Conservation (phyloP, 1,140 invertebrate species). For the Drosophila novamexicana region DNA sequence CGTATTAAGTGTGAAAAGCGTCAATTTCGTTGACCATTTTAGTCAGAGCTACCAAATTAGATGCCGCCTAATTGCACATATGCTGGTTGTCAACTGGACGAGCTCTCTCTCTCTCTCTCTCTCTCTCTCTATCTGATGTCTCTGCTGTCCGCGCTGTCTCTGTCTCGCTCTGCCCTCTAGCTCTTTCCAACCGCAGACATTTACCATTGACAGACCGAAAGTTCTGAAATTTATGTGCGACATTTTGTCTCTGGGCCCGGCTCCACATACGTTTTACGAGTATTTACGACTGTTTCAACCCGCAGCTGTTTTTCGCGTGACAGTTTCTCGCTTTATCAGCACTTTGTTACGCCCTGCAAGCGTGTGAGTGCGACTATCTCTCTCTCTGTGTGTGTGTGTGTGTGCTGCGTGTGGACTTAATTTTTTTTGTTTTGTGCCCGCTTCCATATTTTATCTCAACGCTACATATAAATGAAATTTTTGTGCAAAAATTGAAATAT, state of each 20-base stretch:
- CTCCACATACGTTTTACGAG: constrained; percentile 43
- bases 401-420: constrained; percentile 68
- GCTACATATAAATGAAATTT: constrained; percentile 57
- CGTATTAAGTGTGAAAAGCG: constrained; percentile 4
- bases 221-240: constrained; percentile 65
- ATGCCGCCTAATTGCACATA: constrained; percentile 26
- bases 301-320: constrained; percentile 57
- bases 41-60: constrained; percentile 15
- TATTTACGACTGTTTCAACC: constrained; percentile 48
- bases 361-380: constrained; percentile 15
- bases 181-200: constrained; percentile 23
- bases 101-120: neutral
- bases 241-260: constrained; percentile 39
- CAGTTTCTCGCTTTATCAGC: constrained; percentile 72
- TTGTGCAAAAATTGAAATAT: constrained; percentile 75
- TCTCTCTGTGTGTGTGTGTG: constrained; percentile 1
- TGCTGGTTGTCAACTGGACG: constrained; percentile 6
- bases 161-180: neutral
- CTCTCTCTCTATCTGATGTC: neutral
- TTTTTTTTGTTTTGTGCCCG: constrained; percentile 56
- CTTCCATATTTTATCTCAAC: constrained; percentile 66
- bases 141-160: neutral
- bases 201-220: constrained; percentile 44
- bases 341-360: constrained; percentile 63
- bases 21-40: constrained; percentile 13